Conservation (phyloP, 2,888 invertebrate genomes). For the Merodon equestris region DNA sequence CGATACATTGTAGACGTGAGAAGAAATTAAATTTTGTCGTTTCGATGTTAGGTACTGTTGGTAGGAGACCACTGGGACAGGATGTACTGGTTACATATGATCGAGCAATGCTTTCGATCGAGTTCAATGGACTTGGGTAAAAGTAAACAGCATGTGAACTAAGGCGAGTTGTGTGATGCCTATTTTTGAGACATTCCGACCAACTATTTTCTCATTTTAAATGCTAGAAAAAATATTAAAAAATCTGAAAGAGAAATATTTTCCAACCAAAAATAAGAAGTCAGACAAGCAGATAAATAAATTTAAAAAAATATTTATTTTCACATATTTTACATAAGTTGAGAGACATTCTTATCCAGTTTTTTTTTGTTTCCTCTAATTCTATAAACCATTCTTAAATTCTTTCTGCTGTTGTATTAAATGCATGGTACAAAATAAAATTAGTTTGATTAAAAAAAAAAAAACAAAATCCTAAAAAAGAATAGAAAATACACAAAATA, state of each 20-base stretch:
- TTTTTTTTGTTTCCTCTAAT: not conserved
- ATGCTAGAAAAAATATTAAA: too few relatives aligned
- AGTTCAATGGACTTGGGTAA: too few relatives aligned
- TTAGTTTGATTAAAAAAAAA: conserved; percentile 44
- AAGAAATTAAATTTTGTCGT: conserved; percentile 48
- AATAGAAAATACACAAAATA: conserved; percentile 26
- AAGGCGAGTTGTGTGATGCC: too few relatives aligned
- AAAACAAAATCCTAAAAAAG: conserved; percentile 3
- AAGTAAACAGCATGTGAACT: too few relatives aligned
- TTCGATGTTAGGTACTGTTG: not conserved
- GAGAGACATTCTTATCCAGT: conserved; percentile 33
- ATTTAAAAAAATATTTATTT: conserved; percentile 55
- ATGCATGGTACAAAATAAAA: conserved; percentile 58
- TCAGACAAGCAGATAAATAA: too few relatives aligned
- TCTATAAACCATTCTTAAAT: too few relatives aligned
- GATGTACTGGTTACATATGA: conserved; percentile 30
- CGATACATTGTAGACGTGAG: conserved; percentile 58
- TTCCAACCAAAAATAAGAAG: too few relatives aligned
- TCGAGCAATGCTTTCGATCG: conserved; percentile 3
- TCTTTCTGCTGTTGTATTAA: conserved; percentile 28
- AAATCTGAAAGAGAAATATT: too few relatives aligned
- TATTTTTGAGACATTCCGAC: too few relatives aligned
- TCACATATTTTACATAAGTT: conserved; percentile 66
- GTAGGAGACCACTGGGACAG: conserved; percentile 1
- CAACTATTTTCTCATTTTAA: too few relatives aligned